These are phyloP conservation scores for Chaetorhynchus papuensis DNA, from an alignment of 2,113 vertebrate genomes.

Conservation along the genomic window DNA sequence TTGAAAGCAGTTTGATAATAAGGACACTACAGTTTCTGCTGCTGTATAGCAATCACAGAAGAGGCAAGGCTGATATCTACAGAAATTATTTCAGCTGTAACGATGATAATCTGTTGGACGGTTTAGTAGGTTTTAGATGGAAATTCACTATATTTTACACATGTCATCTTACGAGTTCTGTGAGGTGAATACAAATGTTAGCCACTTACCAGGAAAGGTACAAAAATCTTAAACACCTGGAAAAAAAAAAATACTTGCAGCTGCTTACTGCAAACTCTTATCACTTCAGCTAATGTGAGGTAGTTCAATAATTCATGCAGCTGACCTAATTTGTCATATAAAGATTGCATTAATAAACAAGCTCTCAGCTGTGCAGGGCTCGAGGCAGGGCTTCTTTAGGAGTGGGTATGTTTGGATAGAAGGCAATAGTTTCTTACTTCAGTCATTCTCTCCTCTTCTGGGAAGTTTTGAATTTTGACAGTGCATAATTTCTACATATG, in stretches of 20 bases:
- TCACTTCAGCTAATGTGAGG: not conserved
- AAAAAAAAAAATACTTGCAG: not conserved
- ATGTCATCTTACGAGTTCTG: not conserved
- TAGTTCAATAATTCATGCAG: not conserved
- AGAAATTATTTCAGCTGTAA: slow-evolving; percentile 37
- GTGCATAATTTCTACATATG: not conserved
- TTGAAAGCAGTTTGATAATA: not conserved
- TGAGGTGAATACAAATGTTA: not conserved
- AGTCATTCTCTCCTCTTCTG: not conserved
- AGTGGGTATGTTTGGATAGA: not conserved
- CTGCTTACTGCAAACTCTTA: not conserved
- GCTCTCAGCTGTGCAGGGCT: not conserved
- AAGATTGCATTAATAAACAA: not conserved
- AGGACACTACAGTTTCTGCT: not conserved
- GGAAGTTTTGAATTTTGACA: not conserved
- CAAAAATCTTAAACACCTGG: not conserved
- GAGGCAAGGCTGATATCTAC: not conserved
- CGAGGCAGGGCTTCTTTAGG: not conserved
- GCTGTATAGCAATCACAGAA: not conserved
- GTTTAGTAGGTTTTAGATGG: not conserved
- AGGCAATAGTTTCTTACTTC: not conserved
- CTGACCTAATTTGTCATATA: not conserved
- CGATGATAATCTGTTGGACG: not conserved
- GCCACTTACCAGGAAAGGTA: not conserved
- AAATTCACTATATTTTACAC: not conserved